A percentile compares a stretch with the other conserved stretches of the same genome.
These are phyloP conservation scores for Trematomus bernacchii DNA, from an alignment of 2,797 vertebrate species.

Conservation along the genomic window DNA sequence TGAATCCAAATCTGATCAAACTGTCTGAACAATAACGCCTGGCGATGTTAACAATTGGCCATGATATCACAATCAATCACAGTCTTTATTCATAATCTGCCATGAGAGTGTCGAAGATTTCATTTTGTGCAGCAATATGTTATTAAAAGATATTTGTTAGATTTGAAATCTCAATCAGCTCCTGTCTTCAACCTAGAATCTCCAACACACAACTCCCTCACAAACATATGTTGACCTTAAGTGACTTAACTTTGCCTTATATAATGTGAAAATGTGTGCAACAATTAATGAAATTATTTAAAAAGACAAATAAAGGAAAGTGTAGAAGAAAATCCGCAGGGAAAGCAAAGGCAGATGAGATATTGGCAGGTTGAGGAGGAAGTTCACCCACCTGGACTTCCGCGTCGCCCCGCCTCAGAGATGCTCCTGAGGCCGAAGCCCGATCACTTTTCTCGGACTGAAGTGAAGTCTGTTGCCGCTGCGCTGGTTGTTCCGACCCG, in stretches of 20 bases:
- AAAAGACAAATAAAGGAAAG: background rate
- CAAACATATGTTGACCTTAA: slow-evolving; percentile 8
- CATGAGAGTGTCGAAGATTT: background rate
- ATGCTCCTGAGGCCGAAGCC: slow-evolving; percentile 85
- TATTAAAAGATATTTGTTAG: too few relatives aligned
- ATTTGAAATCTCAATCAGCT: background rate
- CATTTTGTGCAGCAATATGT: background rate
- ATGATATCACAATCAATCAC: slow-evolving; percentile 9
- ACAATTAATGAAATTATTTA: background rate
- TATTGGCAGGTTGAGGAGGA: background rate
- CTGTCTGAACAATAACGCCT: background rate
- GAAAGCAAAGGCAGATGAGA: background rate
- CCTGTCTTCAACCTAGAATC: background rate
- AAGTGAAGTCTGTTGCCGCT: slow-evolving; percentile 49
- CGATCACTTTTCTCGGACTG: slow-evolving; percentile 68
- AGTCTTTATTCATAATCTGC: background rate
- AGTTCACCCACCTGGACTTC: slow-evolving; percentile 82
- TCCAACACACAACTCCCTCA: background rate
- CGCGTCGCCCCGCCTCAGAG: slow-evolving; percentile 84
- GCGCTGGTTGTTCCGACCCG: slow-evolving; percentile 50
- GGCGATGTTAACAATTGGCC: background rate
- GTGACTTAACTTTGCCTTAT: background rate
- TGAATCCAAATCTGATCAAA: slow-evolving; percentile 5
- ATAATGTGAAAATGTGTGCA: background rate
- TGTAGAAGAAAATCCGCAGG: background rate